Evolutionary conservation across 1,140 invertebrate genomes (phyloP).

Genomic region (Colletes gigas): DNA sequence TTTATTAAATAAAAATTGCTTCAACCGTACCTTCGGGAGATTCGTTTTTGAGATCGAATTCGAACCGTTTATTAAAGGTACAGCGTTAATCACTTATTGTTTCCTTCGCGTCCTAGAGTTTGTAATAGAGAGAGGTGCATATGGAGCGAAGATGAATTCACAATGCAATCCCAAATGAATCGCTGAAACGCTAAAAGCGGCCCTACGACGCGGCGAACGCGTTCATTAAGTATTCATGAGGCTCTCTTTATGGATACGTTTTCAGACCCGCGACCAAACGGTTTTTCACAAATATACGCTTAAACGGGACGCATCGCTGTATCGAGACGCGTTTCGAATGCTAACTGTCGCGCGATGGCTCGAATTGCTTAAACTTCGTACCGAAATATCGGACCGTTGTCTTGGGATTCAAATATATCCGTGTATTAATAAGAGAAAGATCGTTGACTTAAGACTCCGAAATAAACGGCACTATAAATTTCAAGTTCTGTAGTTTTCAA

Average conservation of each 20-base stretch:
- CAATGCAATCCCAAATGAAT: background rate
- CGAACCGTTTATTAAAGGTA: constrained; percentile 1
- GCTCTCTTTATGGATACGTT: constrained; percentile 2
- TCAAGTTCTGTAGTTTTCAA: no score
- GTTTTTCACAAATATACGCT: background rate
- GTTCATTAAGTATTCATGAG: constrained; percentile 8
- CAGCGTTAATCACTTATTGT: background rate
- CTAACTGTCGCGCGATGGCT: background rate
- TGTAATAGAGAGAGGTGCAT: background rate
- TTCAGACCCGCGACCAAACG: background rate
- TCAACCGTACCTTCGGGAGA: no score
- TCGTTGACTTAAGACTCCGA: no score
- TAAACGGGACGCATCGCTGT: background rate
- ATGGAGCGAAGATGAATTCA: background rate
- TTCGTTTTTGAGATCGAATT: background rate
- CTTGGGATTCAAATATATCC: no score
- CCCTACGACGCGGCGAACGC: background rate
- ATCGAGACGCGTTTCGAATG: background rate
- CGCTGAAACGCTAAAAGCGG: background rate
- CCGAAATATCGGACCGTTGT: background rate
- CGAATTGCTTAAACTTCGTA: background rate
- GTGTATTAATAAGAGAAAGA: no score
- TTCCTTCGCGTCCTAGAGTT: background rate
- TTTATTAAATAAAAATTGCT: no score
- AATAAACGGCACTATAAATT: no score